phyloP scores from a whole-genome alignment of 2,888 invertebrate species.

The Laothoe populi region DNA sequence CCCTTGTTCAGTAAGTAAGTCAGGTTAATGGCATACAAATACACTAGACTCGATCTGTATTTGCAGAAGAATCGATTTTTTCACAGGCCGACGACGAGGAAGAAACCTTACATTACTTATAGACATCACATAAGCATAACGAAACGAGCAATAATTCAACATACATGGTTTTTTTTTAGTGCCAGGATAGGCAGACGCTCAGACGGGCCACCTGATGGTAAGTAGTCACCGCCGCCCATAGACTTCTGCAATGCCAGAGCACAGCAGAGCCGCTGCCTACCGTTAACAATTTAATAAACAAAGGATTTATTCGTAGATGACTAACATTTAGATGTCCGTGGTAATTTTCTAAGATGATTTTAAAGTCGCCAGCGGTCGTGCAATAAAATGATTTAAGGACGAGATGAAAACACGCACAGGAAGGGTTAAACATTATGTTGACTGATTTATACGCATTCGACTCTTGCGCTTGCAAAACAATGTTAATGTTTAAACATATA shows the following conservation, averaged over 20 bases:
- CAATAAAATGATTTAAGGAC: constrained; percentile 11
- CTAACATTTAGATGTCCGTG: not conserved
- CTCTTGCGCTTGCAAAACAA: not conserved
- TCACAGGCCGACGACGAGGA: not conserved
- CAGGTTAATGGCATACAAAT: not conserved
- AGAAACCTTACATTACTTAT: not conserved
- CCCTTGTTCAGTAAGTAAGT: not conserved
- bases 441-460: constrained; percentile 2
- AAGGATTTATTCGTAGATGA: not conserved
- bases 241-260: too few relatives aligned
- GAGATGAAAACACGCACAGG: constrained; percentile 14
- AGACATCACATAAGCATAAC: not conserved
- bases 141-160: not conserved
- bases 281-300: too few relatives aligned
- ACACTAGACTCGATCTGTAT: not conserved
- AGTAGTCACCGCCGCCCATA: too few relatives aligned
- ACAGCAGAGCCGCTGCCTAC: too few relatives aligned
- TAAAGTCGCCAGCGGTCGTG: not conserved
- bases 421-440: constrained; percentile 11
- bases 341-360: constrained; percentile 13
- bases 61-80: not conserved
- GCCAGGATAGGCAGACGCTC: too few relatives aligned
- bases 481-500: not conserved
- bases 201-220: too few relatives aligned
- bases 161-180: too few relatives aligned